Percentiles rank a stretch among this genome's conserved stretches.
These are phyloP conservation scores for Oreohelix idahoensis DNA, from an alignment of 1,140 invertebrate genomes.

Conservation along the genomic window DNA sequence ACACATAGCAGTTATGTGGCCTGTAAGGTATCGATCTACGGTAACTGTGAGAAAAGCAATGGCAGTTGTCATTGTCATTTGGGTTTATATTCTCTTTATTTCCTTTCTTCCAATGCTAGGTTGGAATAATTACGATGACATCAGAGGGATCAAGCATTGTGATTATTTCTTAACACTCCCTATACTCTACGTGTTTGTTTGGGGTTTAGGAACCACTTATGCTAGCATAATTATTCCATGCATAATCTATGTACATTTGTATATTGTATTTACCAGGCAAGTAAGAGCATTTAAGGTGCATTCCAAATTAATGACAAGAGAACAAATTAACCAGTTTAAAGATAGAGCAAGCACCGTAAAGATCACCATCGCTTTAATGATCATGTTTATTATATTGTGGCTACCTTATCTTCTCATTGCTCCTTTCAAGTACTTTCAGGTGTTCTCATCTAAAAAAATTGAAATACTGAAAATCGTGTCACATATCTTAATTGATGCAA, in stretches of 20 bases:
- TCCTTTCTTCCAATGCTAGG: neutral
- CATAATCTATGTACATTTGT: neutral
- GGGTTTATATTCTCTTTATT: neutral
- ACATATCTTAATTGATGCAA: neutral
- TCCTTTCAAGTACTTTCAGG: neutral
- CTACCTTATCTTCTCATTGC: neutral
- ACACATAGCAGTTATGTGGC: neutral
- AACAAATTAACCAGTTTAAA: neutral
- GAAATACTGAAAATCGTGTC: neutral
- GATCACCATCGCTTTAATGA: neutral
- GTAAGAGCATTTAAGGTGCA: neutral
- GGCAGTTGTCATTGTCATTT: neutral
- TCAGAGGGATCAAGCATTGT: neutral
- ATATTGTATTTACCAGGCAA: neutral
- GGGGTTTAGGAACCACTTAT: neutral
- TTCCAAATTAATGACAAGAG: neutral
- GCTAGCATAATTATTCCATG: neutral
- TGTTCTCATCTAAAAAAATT: neutral
- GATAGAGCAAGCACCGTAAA: neutral
- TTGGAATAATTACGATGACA: neutral
- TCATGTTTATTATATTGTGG: neutral
- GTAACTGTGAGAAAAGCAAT: neutral
- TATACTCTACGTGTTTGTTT: neutral
- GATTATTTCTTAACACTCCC: neutral
- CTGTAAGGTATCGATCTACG: neutral